Evolutionary conservation across 2,888 invertebrate species (phyloP).

Genomic region (Orthosia gothica): DNA sequence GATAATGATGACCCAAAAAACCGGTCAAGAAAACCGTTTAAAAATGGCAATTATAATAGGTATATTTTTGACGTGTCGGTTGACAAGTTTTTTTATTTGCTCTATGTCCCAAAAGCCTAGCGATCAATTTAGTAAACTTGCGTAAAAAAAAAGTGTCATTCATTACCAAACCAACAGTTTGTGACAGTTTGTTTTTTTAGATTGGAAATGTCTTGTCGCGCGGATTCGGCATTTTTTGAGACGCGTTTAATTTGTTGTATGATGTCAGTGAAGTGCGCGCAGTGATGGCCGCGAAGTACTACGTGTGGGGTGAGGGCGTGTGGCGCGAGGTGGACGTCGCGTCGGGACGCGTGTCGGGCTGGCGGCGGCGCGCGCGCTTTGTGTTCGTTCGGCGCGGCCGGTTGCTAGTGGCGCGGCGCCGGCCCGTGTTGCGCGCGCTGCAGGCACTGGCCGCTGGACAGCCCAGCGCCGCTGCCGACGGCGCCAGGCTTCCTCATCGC

Average conservation of each 20-base stretch:
- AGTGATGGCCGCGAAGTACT: constrained; percentile 64
- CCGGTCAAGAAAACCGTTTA: too few species aligned
- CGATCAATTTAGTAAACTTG: not conserved
- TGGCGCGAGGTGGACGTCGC: constrained; percentile 76
- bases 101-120: not conserved
- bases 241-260: not conserved
- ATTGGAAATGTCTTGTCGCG: not conserved
- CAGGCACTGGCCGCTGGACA: constrained; percentile 64
- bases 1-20: too few species aligned
- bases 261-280: not conserved
- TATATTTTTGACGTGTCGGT: too few species aligned
- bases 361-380: constrained; percentile 70
- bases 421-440: constrained; percentile 72
- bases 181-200: too few species aligned
- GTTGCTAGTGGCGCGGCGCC: constrained; percentile 65
- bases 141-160: not conserved
- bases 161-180: too few species aligned
- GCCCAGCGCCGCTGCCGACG: constrained; percentile 66
- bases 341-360: constrained; percentile 64
- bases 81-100: not conserved
- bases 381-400: constrained; percentile 65
- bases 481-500: constrained; percentile 63
- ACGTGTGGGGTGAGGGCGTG: constrained; percentile 71
- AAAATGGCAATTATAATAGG: too few species aligned
- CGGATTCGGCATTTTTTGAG: not conserved